phyloP scores from a whole-genome alignment of 2,113 vertebrate genomes.

The Anas platyrhynchos region DNA sequence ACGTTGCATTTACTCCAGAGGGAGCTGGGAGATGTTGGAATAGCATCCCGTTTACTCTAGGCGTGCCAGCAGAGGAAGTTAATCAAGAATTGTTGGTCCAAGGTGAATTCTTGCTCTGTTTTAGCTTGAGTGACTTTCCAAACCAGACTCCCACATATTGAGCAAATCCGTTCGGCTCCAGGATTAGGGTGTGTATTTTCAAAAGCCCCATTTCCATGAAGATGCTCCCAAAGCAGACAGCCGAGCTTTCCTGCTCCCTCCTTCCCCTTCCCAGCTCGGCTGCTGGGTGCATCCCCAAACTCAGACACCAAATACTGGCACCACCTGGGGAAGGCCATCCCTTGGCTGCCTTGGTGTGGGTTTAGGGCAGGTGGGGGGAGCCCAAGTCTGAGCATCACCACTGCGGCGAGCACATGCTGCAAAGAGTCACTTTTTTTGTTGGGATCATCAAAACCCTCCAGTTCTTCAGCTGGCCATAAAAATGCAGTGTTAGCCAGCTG shows the following conservation, averaged over 20 bases:
- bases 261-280: no score
- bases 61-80: conserved; percentile 37
- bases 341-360: background rate
- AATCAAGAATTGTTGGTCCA: conserved; percentile 36
- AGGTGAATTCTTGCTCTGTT: conserved; percentile 47
- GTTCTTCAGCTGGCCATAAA: no score
- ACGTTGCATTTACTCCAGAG: background rate
- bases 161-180: background rate
- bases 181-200: background rate
- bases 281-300: background rate
- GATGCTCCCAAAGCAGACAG: background rate
- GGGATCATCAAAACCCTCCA: no score
- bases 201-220: background rate
- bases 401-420: background rate
- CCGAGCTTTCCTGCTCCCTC: background rate
- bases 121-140: background rate
- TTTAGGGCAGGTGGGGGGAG: background rate
- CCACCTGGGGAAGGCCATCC: background rate
- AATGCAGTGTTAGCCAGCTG: no score
- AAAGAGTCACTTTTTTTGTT: no score
- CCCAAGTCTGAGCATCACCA: background rate
- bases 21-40: conserved; percentile 15
- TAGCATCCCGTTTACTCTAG: background rate
- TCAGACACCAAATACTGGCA: background rate
- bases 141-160: background rate